Evolutionary conservation across 2,888 invertebrate genomes (phyloP).

Genomic region (Dascillus cervinus): DNA sequence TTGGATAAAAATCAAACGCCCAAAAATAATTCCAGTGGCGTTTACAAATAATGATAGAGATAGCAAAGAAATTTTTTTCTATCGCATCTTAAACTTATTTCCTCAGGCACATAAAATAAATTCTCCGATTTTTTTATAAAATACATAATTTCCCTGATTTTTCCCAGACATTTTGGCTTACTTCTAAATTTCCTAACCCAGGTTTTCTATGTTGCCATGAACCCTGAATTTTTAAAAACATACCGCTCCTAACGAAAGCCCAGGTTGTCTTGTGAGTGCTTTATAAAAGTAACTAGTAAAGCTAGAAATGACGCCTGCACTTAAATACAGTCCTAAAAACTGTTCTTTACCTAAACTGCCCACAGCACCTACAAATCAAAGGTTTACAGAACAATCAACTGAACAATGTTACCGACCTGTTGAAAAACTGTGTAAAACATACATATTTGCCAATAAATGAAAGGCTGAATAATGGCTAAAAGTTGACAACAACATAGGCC

Average conservation of each 20-base stretch:
- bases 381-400: slow-evolving; percentile 8
- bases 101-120: too few species aligned
- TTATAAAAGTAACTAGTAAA: slow-evolving; percentile 79
- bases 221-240: slow-evolving; percentile 47
- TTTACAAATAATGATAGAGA: too few species aligned
- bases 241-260: slow-evolving; percentile 88
- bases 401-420: slow-evolving; percentile 36
- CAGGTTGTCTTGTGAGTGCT: slow-evolving; percentile 57
- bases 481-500: slow-evolving; percentile 88
- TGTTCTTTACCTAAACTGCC: slow-evolving; percentile 81
- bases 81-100: too few species aligned
- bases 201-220: too few species aligned
- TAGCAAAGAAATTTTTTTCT: too few species aligned
- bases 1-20: too few species aligned
- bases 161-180: too few species aligned
- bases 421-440: slow-evolving; percentile 82
- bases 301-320: slow-evolving; percentile 81
- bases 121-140: too few species aligned
- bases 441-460: slow-evolving; percentile 93
- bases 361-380: slow-evolving; percentile 51
- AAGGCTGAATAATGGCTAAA: slow-evolving; percentile 87
- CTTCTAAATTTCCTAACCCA: too few species aligned
- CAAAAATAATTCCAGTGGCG: too few species aligned
- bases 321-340: slow-evolving; percentile 82
- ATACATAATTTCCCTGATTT: too few species aligned